Base-by-base conservation (phyloP, 2,888 invertebrate genomes). In the Apamea monoglypha region DNA sequence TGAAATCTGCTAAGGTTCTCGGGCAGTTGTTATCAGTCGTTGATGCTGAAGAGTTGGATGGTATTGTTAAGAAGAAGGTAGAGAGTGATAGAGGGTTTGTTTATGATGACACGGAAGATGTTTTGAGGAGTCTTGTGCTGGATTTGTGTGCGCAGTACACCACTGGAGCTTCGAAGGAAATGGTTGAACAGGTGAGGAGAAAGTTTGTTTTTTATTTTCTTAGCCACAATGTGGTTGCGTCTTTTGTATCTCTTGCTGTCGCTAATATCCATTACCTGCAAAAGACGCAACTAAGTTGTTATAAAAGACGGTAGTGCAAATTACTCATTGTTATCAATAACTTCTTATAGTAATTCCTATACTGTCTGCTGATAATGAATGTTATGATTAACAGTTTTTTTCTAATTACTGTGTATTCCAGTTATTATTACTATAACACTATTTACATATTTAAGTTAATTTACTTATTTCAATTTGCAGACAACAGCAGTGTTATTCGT, bases 91-190 rank as follows among this genome's bases (percentile, higher is more conserved):
- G 97, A 87, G 97, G 97, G 8, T 98, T 97, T 91, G 96, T 98
- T 67, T 97, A 97, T 89, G 95, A 96, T 18, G 97, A 98, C 89
- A 98, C 98, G 0, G 96, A 97, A 59, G 95, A 97, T 29, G 96
- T 97, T 16, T 91, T 98, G 3, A 98, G 97, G 91, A 97, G 98
- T 88, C 94, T 99, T 73, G 97, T 98, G 6, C 94, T 98, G 83
- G 98, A 98, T 96, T 95, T 98, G 78, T 98, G 98, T 88, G 98
- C 98, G 25, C 98, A 98, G 92, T 97, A 98, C 69, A 97, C 97
- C 63, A 97, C 98, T 0, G 97, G 97, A 80, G 97, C 98, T n/a
- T 97, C 98, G 0, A 97, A 97, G 80, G 98, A 98, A 82, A 97
- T 99, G 92, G 97, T 98, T 3, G 98, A 98, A 89, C 98, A 98